phyloP scores from a whole-genome alignment of 2,113 vertebrate species.

The Azemiops feae region DNA sequence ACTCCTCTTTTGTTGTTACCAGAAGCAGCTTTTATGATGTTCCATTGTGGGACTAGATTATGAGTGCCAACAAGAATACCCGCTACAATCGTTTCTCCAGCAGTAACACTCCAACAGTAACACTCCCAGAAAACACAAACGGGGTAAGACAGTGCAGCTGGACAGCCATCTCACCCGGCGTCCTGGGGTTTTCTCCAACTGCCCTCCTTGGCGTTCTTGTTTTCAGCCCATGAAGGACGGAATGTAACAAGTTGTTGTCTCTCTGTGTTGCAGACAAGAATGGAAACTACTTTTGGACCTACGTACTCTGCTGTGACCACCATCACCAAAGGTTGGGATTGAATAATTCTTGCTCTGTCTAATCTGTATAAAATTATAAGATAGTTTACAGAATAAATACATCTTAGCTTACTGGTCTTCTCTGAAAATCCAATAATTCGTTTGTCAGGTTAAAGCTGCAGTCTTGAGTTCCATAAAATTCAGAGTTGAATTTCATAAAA shows the following conservation, averaged over 20 bases:
- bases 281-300: conserved; percentile 93
- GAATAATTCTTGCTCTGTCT: accelerated
- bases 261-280: conserved; percentile 78
- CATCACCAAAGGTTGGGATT: conserved; percentile 85
- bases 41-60: conserved; percentile 73
- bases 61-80: conserved; percentile 78
- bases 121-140: conserved; percentile 67
- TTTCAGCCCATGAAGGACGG: too few relatives aligned
- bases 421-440: neutral
- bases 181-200: neutral
- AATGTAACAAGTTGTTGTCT: neutral
- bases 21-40: conserved; percentile 63
- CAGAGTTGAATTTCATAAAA: neutral
- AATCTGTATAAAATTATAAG: neutral
- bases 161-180: neutral
- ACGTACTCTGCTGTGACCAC: conserved; percentile 87
- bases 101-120: conserved; percentile 63
- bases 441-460: neutral
- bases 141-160: conserved; percentile 68
- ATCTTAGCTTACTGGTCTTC: neutral
- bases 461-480: neutral
- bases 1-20: neutral
- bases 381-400: neutral
- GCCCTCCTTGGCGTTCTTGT: too few relatives aligned
- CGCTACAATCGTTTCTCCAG: conserved; percentile 76